Evolutionary conservation across 2,888 invertebrate species (phyloP), one percentile per base, ranked within the genome.

Genomic region (Scaptodrosophila latifasciaeformis): DNA sequence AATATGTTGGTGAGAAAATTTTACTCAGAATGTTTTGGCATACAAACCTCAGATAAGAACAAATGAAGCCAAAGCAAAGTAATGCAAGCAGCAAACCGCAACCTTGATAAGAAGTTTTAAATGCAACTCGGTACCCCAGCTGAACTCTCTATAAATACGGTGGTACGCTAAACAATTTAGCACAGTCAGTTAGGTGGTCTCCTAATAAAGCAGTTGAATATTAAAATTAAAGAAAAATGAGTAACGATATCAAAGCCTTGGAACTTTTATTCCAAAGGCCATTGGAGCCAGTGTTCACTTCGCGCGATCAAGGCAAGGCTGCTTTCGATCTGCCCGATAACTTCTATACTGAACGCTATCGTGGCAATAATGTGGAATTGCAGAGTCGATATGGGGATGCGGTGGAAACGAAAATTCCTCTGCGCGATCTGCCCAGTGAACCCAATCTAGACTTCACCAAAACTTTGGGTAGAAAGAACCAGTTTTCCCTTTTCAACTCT

Each of bases 401-500:
- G 55, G 82, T 84, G 2, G 83, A 85, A 0, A 39, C 65, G 0
- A 81, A 72, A 59, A 85, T 86, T 27, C 82, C 85, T 1, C 47
- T 86, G n/a, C 68, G 78, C 0, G 82, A 85, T 1, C 35, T 85
- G 53, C 42, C 59, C 2, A 60, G 12, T 0, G 78, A 79, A 37
- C 86, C 86, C 1, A 75, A 85, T 59, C 58, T 86, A 5, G 66
- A 54, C 1, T 86, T 86, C 49, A 61, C 85, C 17, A 42, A 54
- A 2, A 61, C 65, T 10, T 47, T 86, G 27, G 70, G 72, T 1
- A 65, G 49, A 2, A 78, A 78, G 34, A 51, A 70, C 1, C 82
- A 80, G 17, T 95, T 95, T 85, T 93, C 94, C 0, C 86, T 93
- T 13, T 95, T 95, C 80, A 88, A 92, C 54, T 91, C 92, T 0